Base-by-base conservation (phyloP, 2,113 vertebrate species). In the Sylvicapra grimmia region DNA sequence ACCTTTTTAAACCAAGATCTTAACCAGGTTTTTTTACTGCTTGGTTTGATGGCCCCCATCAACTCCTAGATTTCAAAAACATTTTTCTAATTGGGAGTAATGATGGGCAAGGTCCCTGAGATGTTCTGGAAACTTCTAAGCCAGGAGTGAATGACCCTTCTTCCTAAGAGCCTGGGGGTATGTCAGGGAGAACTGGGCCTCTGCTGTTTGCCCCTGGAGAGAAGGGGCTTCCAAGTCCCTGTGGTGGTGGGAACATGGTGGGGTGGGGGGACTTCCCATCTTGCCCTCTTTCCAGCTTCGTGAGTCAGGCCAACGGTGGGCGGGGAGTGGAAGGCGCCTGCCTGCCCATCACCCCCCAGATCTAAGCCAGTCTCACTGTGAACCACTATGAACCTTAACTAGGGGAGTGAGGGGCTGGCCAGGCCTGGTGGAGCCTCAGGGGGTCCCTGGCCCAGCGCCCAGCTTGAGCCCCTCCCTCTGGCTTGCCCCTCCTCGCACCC, bases 281-380 rank as follows among this genome's bases (percentile, higher is more conserved):
- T 54, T 36, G 63, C 77, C 40, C 56, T 61, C 51, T 25, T 75
- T 79, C 90, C 51, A 84, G 51, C 90, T 87, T 33, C 0, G 25
- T 85, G 89, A 96, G 97, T 92, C 90, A 19, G 85, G 96, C 93
- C 40, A 5, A 49, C 58, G 59, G 68, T 3, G 27, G 54, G 59
- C 0, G 1, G 84, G 31, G 40, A 12, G 29, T 8, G 19, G 93
- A 47, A 51, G 59, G 59, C 0, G 1, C n/a, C 86, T 15, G 31
- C 47, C n/a, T 27, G 40, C 58, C 87, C 19, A 77, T 44, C 6
- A 6, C 10, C 63, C 93, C 40, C 75, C 84, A 51, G 14, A 14
- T 56, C 96, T 18, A 18, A 94, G 98, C 97, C 96, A 88, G 98
- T 94, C 96, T 98, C 97, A 98, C 98, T 98, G 98, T 98, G 98